Evolutionary conservation across 2,113 vertebrate species (phyloP).

Genomic region (Microtus oregoni): DNA sequence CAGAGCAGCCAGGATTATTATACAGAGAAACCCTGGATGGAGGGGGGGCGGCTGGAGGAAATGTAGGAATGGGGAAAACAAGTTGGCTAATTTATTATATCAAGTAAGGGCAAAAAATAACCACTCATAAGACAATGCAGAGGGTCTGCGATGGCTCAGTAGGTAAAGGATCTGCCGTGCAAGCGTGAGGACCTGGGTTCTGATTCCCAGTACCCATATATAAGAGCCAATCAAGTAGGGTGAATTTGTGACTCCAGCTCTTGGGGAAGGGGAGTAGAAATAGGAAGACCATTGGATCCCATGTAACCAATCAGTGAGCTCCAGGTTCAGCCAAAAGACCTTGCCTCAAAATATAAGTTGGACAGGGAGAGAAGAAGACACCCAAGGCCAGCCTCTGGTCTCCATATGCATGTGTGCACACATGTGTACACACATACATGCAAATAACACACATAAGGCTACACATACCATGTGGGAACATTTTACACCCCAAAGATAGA

Average conservation of each 20-base stretch:
- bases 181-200: not conserved
- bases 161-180: not conserved
- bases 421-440: no score
- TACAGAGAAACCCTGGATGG: not conserved
- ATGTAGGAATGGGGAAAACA: no score
- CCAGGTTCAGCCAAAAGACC: not conserved
- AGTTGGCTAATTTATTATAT: slow-evolving; percentile 40
- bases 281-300: not conserved
- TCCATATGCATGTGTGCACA: not conserved
- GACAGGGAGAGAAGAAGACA: not conserved
- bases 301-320: no score
- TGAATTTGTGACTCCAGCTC: not conserved
- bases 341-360: not conserved
- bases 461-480: not conserved
- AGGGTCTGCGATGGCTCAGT: not conserved
- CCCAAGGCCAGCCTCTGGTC: not conserved
- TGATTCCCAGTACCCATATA: not conserved
- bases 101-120: slow-evolving; percentile 13
- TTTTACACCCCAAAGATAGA: slow-evolving; percentile 11
- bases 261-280: not conserved
- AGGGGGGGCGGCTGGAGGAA: no score
- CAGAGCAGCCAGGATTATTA: not conserved
- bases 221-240: not conserved
- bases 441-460: not conserved
- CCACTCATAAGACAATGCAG: slow-evolving; percentile 28